phyloP scores from a whole-genome alignment of 2,113 vertebrate species.

The Miniopterus natalensis region DNA sequence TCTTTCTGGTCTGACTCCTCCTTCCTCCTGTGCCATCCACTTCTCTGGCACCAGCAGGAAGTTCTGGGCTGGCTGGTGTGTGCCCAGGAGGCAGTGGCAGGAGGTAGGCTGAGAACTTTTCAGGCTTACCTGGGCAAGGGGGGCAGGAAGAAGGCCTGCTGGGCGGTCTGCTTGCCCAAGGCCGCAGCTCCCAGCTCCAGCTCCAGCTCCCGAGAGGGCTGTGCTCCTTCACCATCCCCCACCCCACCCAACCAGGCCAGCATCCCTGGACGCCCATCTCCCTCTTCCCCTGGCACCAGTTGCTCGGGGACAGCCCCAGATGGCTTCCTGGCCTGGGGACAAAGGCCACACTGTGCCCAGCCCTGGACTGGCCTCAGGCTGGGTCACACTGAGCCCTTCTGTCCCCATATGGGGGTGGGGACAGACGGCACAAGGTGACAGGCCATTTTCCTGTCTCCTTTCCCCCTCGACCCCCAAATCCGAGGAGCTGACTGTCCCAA shows the following conservation, averaged over 20 bases:
- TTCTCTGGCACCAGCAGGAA: slow-evolving; percentile 56
- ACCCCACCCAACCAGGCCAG: neutral
- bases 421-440: slow-evolving; percentile 80
- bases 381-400: slow-evolving; percentile 81
- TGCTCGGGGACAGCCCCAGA: slow-evolving; percentile 77
- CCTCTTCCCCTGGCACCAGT: slow-evolving; percentile 77
- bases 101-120: neutral
- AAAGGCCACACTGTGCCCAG: slow-evolving; percentile 81
- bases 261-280: neutral
- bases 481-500: slow-evolving; percentile 72
- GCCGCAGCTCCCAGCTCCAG: neutral
- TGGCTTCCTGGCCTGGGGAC: slow-evolving; percentile 76
- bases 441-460: slow-evolving; percentile 70
- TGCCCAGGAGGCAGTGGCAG: neutral
- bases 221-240: neutral
- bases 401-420: slow-evolving; percentile 67
- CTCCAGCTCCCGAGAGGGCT: neutral
- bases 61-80: neutral
- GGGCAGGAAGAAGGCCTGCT: neutral
- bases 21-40: neutral
- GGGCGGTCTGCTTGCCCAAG: neutral
- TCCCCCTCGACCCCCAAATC: slow-evolving; percentile 52
- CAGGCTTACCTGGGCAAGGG: neutral
- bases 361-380: slow-evolving; percentile 62
- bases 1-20: neutral